phyloP scores from a whole-genome alignment of 1,140 invertebrate genomes.

The Hydropsyche tenuis region DNA sequence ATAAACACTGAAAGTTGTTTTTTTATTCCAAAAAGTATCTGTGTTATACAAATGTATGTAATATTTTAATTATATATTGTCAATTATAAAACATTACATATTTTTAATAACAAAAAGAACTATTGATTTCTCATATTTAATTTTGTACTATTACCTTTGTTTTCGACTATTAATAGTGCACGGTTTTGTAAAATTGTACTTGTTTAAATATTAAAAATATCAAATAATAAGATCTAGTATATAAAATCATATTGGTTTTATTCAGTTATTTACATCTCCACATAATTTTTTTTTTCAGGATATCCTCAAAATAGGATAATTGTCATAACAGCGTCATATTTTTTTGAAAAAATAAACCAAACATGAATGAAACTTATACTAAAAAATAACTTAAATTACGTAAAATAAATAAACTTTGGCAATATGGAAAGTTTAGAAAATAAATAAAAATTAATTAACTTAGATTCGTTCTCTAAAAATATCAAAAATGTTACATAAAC shows the following conservation, averaged over 20 bases:
- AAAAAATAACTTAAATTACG: background rate
- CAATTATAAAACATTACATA: too few species aligned
- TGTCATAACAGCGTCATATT: background rate
- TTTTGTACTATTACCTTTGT: too few species aligned
- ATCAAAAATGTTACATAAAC: background rate
- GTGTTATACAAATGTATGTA: too few species aligned
- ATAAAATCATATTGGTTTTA: background rate
- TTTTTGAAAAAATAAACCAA: background rate
- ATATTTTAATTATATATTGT: too few species aligned
- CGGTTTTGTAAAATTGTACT: too few species aligned
- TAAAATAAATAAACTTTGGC: constrained; percentile 41
- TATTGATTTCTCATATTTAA: too few species aligned
- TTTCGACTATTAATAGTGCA: too few species aligned
- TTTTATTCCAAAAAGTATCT: too few species aligned
- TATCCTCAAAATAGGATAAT: background rate
- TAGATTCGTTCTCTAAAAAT: constrained; percentile 11
- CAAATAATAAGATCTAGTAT: background rate
- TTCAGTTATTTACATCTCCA: background rate
- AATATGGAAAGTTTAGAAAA: constrained; percentile 32
- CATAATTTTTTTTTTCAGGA: too few species aligned
- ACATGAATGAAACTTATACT: background rate
- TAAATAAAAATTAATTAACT: constrained; percentile 23
- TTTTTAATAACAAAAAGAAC: too few species aligned
- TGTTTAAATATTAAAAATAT: too few species aligned
- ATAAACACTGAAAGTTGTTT: too few species aligned